Base-by-base conservation (phyloP, 2,113 vertebrate species). In the Nansenia antarctica region DNA sequence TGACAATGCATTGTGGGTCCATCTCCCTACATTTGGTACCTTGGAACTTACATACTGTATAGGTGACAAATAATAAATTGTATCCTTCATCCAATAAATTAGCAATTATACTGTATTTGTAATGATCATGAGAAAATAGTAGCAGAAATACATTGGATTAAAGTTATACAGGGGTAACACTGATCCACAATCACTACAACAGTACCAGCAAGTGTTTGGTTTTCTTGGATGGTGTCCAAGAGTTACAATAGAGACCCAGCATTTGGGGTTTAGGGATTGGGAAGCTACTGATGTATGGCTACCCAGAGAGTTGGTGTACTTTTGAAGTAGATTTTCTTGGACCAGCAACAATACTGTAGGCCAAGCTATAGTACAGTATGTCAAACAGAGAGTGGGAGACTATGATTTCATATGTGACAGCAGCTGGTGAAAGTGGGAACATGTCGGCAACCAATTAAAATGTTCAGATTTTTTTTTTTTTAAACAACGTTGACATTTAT, bases 151-250 rank as follows among this genome's bases (percentile, higher is more conserved):
- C n/a, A 60, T 76, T 67, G 42, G 70, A 62, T 27, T 57, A 57
- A 76, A 76, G 64, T 79, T 58, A 78, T 79, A 9, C 75, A 73
- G 65, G 72, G 81, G 80, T 79, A 63, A 72, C n/a, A n/a, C 78
- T 65, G 70, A 76, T 70, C 77, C 74, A 80, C 70, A 54, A 12
- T 27, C 55, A n/a, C 29, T 32, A 78, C 58, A 69, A 73, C 69
- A 49, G 69, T 80, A 77, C 78, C 76, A 78, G 72, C 64, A 71
- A 77, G 62, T 82, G 61, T 64, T 65, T 72, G 68, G 65, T 57
- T 67, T 52, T 59, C 65, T 5, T 68, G 67, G 11, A 58, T 24
- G 68, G 65, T 45, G 29, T 20, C 18, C 27, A 32, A 47, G 18
- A 12, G 45, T 32, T 52, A n/a, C n/a, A n/a, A n/a, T n/a, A 15